Base-by-base conservation (phyloP, 2,888 invertebrate species). In the Habroteleia sp. region DNA sequence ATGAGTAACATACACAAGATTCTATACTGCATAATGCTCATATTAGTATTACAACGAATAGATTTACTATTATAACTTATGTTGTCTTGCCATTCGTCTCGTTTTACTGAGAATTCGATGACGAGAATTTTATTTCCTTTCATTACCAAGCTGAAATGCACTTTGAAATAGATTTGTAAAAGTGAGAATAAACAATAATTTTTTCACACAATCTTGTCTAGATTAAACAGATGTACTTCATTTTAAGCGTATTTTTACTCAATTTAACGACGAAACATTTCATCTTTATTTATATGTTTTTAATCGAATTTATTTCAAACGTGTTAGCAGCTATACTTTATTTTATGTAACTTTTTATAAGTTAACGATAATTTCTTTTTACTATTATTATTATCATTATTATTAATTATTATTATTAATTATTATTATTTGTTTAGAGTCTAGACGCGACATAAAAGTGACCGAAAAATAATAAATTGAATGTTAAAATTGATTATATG, bases 21-120 rank as follows among this genome's bases (percentile, higher is more conserved):
- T 78, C 81, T 84, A 81, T 81, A 82, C 78, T 81, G 84, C 80
- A 84, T 84, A 86, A 87, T 86, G 85, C 86, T 85, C 86, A 85
- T 84, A 81, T 79, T 86, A 86, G 84, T 85, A 85, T 86, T 86
- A 85, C 86, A 85, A 86, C 86, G 86, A 87, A 85, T 83, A 83
- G 82, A 81, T 71, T 69, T 83, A 84, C 78, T 79, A 79, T 82
- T 77, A 74, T 77, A 78, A 79, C 79, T 78, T 81, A 80, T 77
- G 78, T 79, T 79, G 69, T 77, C 75, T 77, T 81, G 80, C 76
- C 77, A 74, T 77, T 69, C 37, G 16, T 50, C 39, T 68, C 37
- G 54, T 68, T 73, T 10, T 29, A 65, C 13, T 46, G 50, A 63
- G 42, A 60, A 44, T 35, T 33, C 35, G 20, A 60, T 56, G 46